Base-by-base conservation (phyloP, 2,113 vertebrate genomes). In the Sigmodon hispidus region DNA sequence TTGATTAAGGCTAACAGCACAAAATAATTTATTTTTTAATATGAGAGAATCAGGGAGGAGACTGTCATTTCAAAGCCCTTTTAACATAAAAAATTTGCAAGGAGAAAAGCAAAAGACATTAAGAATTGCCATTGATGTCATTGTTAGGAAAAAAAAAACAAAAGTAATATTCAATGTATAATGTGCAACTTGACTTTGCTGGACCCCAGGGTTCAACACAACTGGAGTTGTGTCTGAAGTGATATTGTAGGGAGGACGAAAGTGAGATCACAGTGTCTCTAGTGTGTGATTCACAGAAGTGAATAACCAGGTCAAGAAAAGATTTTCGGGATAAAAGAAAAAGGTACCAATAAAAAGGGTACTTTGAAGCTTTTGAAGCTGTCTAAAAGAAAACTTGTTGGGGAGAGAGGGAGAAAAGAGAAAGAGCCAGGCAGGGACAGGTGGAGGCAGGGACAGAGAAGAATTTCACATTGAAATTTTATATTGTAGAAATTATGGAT, bases 321-420 rank as follows among this genome's bases (percentile, higher is more conserved):
- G 48, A n/a, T 85, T 89, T 69, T 55, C 63, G n/a, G 72, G 67
- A 83, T 69, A 92, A 86, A 92, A 36, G 17, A 11, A 45, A 52
- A 92, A 89, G 57, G 19, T 59, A 87, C 63, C 48, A 59, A 75
- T 93, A 48, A 72, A 63, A 94, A 67, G 48, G 43, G 45, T 65
- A 40, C 55, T 76, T 94, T 95, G n/a, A 70, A 72, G 55, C 50
- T 89, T 86, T 92, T 94, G 21, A 65, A 61, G 43, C n/a, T 92
- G 86, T 81, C 76, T 83, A 50, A 17, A 8, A 36, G 59, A 59
- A 92, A 6, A 72, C 40, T 92, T 90, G 3, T 79, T 76, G 34
- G 69, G 63, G 24, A 90, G 48, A 84, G 3, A 89, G n/a, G 76
- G 26, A 1, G 40, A n/a, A 34, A 48, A 21, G 59, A 83, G 50